phyloP scores from a whole-genome alignment of 2,888 invertebrate species.

The Diarsia brunnea region DNA sequence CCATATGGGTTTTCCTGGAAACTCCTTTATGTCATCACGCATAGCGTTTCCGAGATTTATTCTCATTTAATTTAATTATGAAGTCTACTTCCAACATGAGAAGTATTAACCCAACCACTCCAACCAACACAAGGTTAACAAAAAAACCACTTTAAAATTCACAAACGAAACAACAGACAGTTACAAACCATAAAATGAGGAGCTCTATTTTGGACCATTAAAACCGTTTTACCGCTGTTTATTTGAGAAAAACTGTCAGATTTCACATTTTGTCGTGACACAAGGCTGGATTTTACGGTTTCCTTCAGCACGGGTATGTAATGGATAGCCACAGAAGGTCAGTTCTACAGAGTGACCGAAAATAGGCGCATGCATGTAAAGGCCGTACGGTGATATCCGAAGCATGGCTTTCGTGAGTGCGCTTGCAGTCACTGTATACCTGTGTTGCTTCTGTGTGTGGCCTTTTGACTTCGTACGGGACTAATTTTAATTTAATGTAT shows the following conservation, averaged over 20 bases:
- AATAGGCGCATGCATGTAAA: not conserved
- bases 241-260: conserved; percentile 63
- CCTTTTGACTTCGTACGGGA: too few species aligned
- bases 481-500: too few species aligned
- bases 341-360: not conserved
- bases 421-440: not conserved
- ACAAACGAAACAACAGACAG: conserved; percentile 10
- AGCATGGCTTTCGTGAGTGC: not conserved
- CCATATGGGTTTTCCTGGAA: not conserved
- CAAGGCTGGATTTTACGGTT: conserved; percentile 66
- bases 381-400: not conserved
- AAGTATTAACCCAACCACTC: too few species aligned
- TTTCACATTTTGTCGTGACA: conserved; percentile 64
- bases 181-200: conserved; percentile 15
- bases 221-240: conserved; percentile 48
- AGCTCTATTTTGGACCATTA: conserved; percentile 32
- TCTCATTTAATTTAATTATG: too few species aligned
- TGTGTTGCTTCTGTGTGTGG: too few species aligned
- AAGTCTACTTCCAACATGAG: not conserved
- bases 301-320: conserved; percentile 40
- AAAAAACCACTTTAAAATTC: conserved; percentile 16
- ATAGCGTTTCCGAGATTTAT: not conserved
- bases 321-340: conserved; percentile 13
- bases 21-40: not conserved
- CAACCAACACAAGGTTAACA: not conserved